Conservation (phyloP, 2,797 vertebrate genomes). For the Phoebastria nigripes region DNA sequence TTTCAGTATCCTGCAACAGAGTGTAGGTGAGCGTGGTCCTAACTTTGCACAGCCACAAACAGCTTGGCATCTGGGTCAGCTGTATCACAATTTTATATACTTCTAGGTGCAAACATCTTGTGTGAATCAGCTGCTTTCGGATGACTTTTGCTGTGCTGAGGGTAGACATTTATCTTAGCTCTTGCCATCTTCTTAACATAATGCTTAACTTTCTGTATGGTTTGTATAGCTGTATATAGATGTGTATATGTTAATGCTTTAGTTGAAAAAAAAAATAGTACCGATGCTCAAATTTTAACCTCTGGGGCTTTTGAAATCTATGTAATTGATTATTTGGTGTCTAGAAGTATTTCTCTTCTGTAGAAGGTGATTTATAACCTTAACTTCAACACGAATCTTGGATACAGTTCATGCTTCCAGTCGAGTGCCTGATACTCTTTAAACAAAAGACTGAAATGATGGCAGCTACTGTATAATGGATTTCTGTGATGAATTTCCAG, state of each 20-base stretch:
- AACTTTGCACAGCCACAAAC: not conserved
- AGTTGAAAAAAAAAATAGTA: not conserved
- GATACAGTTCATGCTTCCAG: constrained; percentile 15
- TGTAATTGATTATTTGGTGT: constrained; percentile 23
- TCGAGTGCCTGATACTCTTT: constrained; percentile 26
- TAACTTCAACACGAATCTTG: constrained; percentile 13
- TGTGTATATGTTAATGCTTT: not conserved
- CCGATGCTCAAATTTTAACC: not conserved
- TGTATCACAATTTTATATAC: not conserved
- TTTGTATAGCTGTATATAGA: not conserved
- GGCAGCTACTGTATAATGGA: constrained; percentile 31
- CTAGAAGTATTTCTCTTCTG: not conserved
- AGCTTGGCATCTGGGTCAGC: not conserved
- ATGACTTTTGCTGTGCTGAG: not conserved
- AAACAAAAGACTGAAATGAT: constrained; percentile 32
- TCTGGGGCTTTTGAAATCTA: not conserved
- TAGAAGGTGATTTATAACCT: constrained; percentile 28
- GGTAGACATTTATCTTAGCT: not conserved
- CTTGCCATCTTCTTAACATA: not conserved
- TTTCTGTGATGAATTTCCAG: constrained; percentile 13
- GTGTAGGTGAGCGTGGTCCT: not conserved
- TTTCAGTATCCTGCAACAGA: not conserved
- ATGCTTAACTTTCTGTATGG: not conserved
- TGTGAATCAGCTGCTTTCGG: not conserved
- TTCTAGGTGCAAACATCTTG: not conserved